A percentile compares a stretch with the other conserved stretches of the same genome.
phyloP scores from a whole-genome alignment of 1,140 invertebrate genomes.

The Probaryconus sp. region DNA sequence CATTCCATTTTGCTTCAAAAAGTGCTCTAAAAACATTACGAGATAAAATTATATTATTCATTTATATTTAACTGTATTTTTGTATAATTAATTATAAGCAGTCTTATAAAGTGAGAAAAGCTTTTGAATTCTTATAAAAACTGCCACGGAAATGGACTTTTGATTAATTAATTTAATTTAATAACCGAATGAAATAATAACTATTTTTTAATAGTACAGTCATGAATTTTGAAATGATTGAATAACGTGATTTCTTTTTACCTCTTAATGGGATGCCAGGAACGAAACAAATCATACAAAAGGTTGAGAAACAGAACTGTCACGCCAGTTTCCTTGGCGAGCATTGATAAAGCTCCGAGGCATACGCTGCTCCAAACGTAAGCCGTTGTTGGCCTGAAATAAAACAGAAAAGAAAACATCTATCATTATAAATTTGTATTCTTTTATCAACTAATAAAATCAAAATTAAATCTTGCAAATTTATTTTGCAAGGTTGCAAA shows the following conservation, averaged over 20 bases:
- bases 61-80: too few relatives aligned
- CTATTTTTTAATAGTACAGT: not conserved
- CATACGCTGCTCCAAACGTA: constrained; percentile 83
- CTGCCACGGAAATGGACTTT: constrained; percentile 11
- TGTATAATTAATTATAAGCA: too few relatives aligned
- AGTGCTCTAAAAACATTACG: constrained; percentile 78
- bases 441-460: too few relatives aligned
- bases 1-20: constrained; percentile 80
- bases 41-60: too few relatives aligned
- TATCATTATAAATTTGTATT: too few relatives aligned
- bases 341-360: constrained; percentile 88
- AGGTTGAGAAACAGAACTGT: constrained; percentile 88
- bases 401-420: too few relatives aligned
- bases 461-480: too few relatives aligned
- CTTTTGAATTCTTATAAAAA: not conserved
- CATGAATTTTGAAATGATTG: constrained; percentile 11
- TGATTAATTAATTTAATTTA: constrained; percentile 22
- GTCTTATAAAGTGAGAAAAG: too few relatives aligned
- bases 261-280: constrained; percentile 85
- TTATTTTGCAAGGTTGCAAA: too few relatives aligned
- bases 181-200: too few relatives aligned
- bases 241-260: constrained; percentile 67
- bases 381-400: constrained; percentile 71
- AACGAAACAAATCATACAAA: constrained; percentile 84
- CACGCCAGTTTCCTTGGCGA: constrained; percentile 95